Evolutionary conservation across 2,113 vertebrate genomes (phyloP).

Genomic region (Rhinolophus ferrumequinum): DNA sequence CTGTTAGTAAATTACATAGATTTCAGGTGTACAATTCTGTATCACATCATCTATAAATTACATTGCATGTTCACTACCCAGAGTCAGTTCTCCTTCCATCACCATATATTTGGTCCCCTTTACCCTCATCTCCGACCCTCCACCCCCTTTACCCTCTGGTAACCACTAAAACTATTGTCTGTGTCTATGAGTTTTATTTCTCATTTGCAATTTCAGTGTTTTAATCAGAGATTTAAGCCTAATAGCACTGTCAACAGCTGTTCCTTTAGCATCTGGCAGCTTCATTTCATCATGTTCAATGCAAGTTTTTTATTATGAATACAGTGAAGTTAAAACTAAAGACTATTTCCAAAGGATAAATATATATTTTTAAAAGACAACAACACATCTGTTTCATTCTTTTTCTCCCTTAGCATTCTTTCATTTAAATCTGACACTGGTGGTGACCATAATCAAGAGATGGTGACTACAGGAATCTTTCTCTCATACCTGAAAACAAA

Average conservation of each 20-base stretch:
- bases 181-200: no score
- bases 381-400: not conserved
- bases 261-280: not conserved
- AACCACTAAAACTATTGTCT: no score
- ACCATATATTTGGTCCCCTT: no score
- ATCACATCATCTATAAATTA: no score
- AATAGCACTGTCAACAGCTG: not conserved
- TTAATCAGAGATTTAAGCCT: conserved; percentile 36
- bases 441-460: not conserved
- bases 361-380: not conserved
- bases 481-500: not conserved
- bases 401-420: not conserved
- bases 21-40: no score
- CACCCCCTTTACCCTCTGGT: no score
- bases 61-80: no score
- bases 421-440: not conserved
- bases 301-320: not conserved
- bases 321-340: not conserved
- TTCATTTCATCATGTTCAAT: not conserved
- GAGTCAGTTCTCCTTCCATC: no score
- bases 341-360: not conserved
- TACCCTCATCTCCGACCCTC: no score
- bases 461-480: not conserved
- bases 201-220: not conserved
- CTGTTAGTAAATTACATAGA: no score